These are phyloP conservation scores for Apantesis nais DNA, from an alignment of 2,888 invertebrate genomes.

Conservation along the genomic window DNA sequence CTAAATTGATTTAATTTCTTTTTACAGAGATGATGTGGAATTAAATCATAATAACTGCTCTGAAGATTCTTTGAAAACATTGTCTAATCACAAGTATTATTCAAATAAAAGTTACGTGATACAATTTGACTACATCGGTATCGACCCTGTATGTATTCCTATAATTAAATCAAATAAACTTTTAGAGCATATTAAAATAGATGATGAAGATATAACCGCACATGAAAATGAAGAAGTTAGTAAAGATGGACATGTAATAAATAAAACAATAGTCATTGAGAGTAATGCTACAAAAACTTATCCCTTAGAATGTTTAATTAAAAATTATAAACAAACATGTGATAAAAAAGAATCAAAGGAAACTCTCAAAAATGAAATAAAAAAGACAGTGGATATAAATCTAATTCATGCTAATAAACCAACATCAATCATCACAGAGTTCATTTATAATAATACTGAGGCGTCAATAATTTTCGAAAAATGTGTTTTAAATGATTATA, in stretches of 20 bases:
- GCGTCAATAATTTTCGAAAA: not conserved
- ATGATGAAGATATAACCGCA: not conserved
- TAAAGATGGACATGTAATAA: not conserved
- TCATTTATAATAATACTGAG: not conserved
- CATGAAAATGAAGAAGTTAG: not conserved
- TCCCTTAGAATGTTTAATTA: slow-evolving; percentile 5
- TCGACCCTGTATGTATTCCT: slow-evolving; percentile 1
- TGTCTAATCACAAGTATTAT: slow-evolving; percentile 7
- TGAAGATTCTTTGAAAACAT: not conserved
- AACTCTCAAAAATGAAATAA: not conserved
- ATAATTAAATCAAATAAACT: slow-evolving; percentile 4
- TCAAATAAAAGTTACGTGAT: slow-evolving; percentile 13
- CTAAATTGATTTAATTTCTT: not conserved
- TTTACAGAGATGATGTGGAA: slow-evolving; percentile 13
- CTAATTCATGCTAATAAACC: not conserved
- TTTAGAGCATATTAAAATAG: not conserved
- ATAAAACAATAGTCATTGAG: not conserved
- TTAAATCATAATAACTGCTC: slow-evolving; percentile 4
- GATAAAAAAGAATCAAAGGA: not conserved
- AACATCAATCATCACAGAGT: not conserved
- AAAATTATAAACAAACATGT: slow-evolving; percentile 4
- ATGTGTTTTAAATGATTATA: not conserved
- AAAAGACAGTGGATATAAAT: slow-evolving; percentile 2
- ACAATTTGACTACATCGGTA: slow-evolving; percentile 1
- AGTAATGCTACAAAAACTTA: not conserved